Base-by-base conservation (phyloP, 2,888 invertebrate genomes). In the Mimumesa dahlbomi region DNA sequence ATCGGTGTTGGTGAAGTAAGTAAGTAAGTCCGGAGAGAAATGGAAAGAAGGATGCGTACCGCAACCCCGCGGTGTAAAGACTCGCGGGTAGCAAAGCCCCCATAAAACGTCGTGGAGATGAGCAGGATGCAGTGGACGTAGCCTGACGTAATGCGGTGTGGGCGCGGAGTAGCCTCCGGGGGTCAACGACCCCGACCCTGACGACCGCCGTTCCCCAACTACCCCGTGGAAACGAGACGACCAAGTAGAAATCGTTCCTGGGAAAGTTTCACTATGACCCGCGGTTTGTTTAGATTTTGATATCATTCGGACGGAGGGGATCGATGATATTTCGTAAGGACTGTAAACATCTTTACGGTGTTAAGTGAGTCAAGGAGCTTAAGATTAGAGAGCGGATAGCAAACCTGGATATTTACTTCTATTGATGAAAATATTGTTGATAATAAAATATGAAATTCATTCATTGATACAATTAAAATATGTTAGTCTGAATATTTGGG, bases 61-160 rank as follows among this genome's bases (percentile, higher is more conserved):
- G 62, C 77, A 71, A 77, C 77, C 77, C 80, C 43, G 25, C 40
- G 34, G 21, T 45, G 45, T n/a, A 48, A 52, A 48, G 9, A 19
- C 40, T 31, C 42, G 16, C 63, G 56, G 59, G 56, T 53, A 71
- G 62, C 25, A 22, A 63, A 61, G 57, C 64, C 36, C 50, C 52
- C 65, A 46, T 66, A 64, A 72, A 75, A 69, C 66, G 61, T 50
- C 46, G 66, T 46, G 59, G 59, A 70, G 68, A 76, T 56, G 71
- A 63, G 65, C 62, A 59, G 71, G 71, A 63, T 65, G 70, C 70
- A 42, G 70, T 64, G 70, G 73, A 76, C 73, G 70, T 73, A 62
- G 76, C 75, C 79, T 83, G 84, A 85, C 83, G 84, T 84, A 83
- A 84, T 78, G 83, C 73, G 65, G 77, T 85, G 84, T 85, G 84